A percentile compares a stretch with the other conserved stretches of the same genome.
Evolutionary conservation across 2,888 invertebrate genomes (phyloP).

Genomic region (Drosophila barbarae): DNA sequence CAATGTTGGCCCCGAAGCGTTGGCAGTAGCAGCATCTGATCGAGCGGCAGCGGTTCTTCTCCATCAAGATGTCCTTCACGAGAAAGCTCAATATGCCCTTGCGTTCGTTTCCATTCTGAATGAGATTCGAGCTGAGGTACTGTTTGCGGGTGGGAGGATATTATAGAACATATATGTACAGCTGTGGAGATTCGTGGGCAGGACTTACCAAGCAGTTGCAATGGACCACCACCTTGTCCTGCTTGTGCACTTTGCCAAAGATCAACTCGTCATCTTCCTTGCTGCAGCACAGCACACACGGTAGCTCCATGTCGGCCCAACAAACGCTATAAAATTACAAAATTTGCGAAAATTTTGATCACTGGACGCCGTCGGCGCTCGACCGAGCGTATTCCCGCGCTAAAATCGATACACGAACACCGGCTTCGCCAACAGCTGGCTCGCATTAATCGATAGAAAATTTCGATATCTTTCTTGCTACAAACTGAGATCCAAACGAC

Average conservation of each 20-base stretch:
- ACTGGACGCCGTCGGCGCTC: not conserved
- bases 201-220: conserved; percentile 87
- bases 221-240: conserved; percentile 83
- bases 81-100: conserved; percentile 89
- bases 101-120: conserved; percentile 84
- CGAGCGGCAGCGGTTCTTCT: conserved; percentile 83
- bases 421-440: no score
- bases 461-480: not conserved
- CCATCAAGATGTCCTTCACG: conserved; percentile 84
- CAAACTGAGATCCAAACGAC: not conserved
- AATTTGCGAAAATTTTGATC: no score
- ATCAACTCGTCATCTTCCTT: not conserved
- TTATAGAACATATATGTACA: not conserved
- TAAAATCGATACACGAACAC: not conserved
- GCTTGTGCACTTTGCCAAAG: not conserved
- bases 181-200: not conserved
- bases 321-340: no score
- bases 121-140: conserved; percentile 86
- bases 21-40: conserved; percentile 87
- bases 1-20: conserved; percentile 85
- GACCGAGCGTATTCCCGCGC: not conserved
- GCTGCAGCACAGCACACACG: conserved; percentile 16
- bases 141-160: conserved; percentile 69
- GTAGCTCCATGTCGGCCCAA: not conserved
- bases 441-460: not conserved